These are phyloP conservation scores for Notechis scutatus DNA, from an alignment of 2,113 vertebrate species.

Conservation along the genomic window DNA sequence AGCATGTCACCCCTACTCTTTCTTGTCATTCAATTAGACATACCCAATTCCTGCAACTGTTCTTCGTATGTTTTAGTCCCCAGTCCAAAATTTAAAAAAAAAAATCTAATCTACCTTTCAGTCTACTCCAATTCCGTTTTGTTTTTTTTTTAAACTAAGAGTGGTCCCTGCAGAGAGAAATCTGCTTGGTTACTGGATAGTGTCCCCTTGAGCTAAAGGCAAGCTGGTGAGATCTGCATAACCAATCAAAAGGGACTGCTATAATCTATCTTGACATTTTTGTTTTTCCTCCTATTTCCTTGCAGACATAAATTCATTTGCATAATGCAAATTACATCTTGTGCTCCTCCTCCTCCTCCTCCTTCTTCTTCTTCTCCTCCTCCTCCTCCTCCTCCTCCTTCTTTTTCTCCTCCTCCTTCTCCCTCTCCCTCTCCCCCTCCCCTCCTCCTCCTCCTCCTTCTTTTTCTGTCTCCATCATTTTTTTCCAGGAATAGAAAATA, in stretches of 20 bases:
- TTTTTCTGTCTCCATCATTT: background rate
- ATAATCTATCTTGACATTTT: background rate
- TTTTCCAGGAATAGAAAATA: background rate
- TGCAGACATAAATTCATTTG: background rate
- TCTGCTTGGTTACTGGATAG: background rate
- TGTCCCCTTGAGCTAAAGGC: background rate
- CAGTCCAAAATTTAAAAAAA: too few relatives aligned
- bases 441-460: background rate
- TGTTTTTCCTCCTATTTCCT: background rate
- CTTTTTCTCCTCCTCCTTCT: too few relatives aligned
- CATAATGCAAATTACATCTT: background rate
- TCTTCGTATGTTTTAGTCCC: too few relatives aligned
- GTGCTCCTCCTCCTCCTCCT: too few relatives aligned
- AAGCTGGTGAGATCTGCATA: too few relatives aligned
- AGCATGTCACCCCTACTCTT: too few relatives aligned
- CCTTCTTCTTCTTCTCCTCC: too few relatives aligned
- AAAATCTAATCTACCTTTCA: too few relatives aligned
- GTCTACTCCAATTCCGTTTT: too few relatives aligned
- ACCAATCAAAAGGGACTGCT: background rate
- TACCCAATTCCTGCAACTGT: too few relatives aligned
- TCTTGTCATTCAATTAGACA: too few relatives aligned
- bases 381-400: accelerated
- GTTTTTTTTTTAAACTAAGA: background rate
- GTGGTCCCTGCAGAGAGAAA: background rate
- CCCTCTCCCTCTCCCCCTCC: too few relatives aligned